These are phyloP conservation scores for Nemotelus pantherinus DNA, from an alignment of 2,888 invertebrate species.

Conservation along the genomic window DNA sequence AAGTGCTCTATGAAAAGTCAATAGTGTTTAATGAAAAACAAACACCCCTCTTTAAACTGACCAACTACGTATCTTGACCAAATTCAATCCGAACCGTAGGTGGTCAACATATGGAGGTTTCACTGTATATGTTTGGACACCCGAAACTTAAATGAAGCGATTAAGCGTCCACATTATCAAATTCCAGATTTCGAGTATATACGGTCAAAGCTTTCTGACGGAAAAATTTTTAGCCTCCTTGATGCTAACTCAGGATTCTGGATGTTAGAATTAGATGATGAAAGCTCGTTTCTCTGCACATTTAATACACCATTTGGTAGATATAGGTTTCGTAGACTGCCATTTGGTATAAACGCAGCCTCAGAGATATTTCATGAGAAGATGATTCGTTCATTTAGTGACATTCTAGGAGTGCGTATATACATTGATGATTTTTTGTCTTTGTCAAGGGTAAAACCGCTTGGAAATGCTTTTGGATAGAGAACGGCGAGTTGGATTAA, in stretches of 20 bases:
- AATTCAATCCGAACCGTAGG: no score
- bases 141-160: no score
- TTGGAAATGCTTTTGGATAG: not conserved
- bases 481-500: not conserved
- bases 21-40: no score
- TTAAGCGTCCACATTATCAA: not conserved
- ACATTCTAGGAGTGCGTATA: not conserved
- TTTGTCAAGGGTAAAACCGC: no score
- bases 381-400: slow-evolving; percentile 46
- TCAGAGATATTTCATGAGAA: slow-evolving; percentile 49
- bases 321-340: slow-evolving; percentile 50
- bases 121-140: no score
- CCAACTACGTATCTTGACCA: no score
- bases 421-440: not conserved
- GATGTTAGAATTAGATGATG: slow-evolving; percentile 52
- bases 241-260: slow-evolving; percentile 51
- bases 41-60: no score
- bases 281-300: slow-evolving; percentile 52
- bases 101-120: no score
- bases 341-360: slow-evolving; percentile 50
- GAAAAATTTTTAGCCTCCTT: slow-evolving; percentile 43
- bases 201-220: slow-evolving; percentile 43
- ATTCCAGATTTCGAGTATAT: slow-evolving; percentile 47
- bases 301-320: slow-evolving; percentile 53
- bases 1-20: no score